phyloP scores from a whole-genome alignment of 1,140 invertebrate genomes.

The Formica selysi region DNA sequence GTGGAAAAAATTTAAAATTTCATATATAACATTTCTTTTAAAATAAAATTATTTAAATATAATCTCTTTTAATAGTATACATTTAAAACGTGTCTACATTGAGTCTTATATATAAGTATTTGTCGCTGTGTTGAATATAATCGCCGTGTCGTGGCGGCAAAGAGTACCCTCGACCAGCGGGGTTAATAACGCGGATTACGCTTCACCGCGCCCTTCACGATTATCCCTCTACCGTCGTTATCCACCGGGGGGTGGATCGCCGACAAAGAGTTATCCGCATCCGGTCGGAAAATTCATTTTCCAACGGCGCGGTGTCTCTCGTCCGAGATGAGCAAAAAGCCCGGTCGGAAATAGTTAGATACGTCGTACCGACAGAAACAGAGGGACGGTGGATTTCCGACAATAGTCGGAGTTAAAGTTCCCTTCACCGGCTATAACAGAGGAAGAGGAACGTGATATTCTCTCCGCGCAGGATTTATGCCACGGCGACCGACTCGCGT shows the following conservation, averaged over 20 bases:
- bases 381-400: conserved; percentile 6
- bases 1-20: too few species aligned
- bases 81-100: too few species aligned
- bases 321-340: conserved; percentile 34
- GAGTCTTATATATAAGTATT: neutral
- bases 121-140: conserved; percentile 20
- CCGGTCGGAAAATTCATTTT: conserved; percentile 60
- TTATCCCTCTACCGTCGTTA: conserved; percentile 9
- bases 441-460: conserved; percentile 66
- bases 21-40: too few species aligned
- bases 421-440: conserved; percentile 6
- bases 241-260: conserved; percentile 12
- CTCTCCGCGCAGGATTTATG: conserved; percentile 71
- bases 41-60: too few species aligned
- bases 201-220: conserved; percentile 40
- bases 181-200: conserved; percentile 64
- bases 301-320: conserved; percentile 56
- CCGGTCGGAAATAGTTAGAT: conserved; percentile 55
- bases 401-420: conserved; percentile 65
- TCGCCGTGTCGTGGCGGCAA: conserved; percentile 8
- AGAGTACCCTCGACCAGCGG: neutral
- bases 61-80: too few species aligned
- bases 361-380: conserved; percentile 34
- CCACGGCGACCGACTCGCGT: conserved; percentile 36
- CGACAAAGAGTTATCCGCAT: conserved; percentile 60